Evolutionary conservation across 2,888 invertebrate species (phyloP).

Genomic region (Microctonus aethiopoides): DNA sequence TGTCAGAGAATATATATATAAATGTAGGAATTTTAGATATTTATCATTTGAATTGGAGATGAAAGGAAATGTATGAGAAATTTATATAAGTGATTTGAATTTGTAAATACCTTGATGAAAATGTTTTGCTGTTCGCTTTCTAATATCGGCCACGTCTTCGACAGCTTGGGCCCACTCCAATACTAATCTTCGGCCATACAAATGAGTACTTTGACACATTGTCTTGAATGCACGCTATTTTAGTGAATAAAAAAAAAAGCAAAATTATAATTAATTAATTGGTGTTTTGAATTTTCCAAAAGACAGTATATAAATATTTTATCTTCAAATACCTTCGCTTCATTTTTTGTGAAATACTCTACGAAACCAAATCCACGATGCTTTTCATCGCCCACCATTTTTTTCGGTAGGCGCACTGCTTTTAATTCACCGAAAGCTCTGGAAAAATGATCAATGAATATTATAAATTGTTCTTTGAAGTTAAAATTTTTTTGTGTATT

Average conservation of each 20-base stretch:
- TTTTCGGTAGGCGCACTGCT: constrained; percentile 89
- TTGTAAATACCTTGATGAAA: constrained; percentile 65
- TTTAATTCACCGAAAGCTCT: constrained; percentile 95
- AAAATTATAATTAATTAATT: too few species aligned
- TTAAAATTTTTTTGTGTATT: neutral
- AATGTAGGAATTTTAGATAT: neutral
- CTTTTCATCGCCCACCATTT: constrained; percentile 80
- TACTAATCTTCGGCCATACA: constrained; percentile 94
- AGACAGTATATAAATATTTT: neutral
- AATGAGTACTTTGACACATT: constrained; percentile 95
- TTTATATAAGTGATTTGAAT: constrained; percentile 26
- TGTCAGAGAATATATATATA: constrained; percentile 8
- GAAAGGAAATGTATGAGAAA: neutral
- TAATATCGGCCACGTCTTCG: constrained; percentile 81
- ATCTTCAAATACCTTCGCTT: constrained; percentile 83
- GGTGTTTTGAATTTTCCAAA: too few species aligned
- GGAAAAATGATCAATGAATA: constrained; percentile 55
- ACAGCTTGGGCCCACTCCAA: constrained; percentile 93
- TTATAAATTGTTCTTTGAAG: neutral
- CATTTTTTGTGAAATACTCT: constrained; percentile 87
- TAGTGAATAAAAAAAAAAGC: constrained; percentile 8
- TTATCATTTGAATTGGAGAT: neutral
- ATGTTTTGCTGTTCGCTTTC: constrained; percentile 86
- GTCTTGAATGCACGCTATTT: constrained; percentile 89
- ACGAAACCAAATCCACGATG: constrained; percentile 98